Percentiles rank a stretch among this genome's conserved stretches.
phyloP scores from a whole-genome alignment of 1,140 invertebrate genomes.

The Cardiocondyla obscurior region DNA sequence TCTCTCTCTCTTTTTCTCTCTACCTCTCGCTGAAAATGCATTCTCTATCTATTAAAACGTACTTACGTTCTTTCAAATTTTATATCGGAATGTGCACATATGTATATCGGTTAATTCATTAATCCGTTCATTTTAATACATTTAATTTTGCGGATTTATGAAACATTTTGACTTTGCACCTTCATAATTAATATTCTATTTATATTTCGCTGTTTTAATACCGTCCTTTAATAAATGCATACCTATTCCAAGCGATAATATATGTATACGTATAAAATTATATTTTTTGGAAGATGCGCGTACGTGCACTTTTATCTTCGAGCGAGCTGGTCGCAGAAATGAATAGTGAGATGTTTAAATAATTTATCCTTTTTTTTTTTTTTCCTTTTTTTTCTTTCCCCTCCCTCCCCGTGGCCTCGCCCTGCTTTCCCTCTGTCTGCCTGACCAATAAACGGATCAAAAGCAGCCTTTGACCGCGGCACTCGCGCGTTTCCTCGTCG shows the following conservation, averaged over 20 bases:
- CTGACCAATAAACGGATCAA: constrained; percentile 64
- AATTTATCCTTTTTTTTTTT: constrained; percentile 6
- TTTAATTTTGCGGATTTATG: neutral
- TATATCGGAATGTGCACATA: neutral
- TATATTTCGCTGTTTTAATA: neutral
- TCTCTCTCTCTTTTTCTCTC: neutral
- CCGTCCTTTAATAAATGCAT: neutral
- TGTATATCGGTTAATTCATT: neutral
- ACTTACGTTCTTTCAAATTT: neutral
- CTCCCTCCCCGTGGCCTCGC: too few species aligned
- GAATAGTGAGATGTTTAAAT: constrained; percentile 37
- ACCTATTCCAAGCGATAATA: too few species aligned
- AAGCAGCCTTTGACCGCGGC: constrained; percentile 65
- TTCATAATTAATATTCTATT: constrained; percentile 11
- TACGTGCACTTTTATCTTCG: neutral
- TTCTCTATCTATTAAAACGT: neutral
- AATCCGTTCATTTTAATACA: neutral
- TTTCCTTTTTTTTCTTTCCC: constrained; percentile 6
- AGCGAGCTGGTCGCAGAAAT: neutral
- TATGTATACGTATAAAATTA: neutral
- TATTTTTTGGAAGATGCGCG: neutral
- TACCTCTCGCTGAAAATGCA: neutral
- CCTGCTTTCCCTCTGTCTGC: constrained; percentile 38
- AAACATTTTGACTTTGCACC: neutral
- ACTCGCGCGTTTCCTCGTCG: constrained; percentile 61